These are phyloP conservation scores for Macquaria australasica DNA, from an alignment of 2,113 vertebrate genomes.

Conservation along the genomic window DNA sequence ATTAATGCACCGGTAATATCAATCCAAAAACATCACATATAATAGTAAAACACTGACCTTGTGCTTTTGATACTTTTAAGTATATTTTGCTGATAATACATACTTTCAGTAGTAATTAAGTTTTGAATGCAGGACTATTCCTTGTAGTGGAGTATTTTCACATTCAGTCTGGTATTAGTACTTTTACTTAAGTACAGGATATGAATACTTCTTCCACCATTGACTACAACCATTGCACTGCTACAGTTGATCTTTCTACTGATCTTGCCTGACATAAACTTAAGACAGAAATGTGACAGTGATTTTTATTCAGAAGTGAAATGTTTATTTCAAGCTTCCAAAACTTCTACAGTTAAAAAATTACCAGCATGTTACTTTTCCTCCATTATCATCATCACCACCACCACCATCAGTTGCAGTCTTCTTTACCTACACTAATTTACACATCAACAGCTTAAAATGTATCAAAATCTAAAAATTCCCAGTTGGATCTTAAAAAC, in stretches of 20 bases:
- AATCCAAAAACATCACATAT: too few relatives aligned
- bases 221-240: too few relatives aligned
- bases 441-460: slow-evolving; percentile 62
- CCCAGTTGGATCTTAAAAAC: slow-evolving; percentile 33
- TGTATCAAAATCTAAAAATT: slow-evolving; percentile 72
- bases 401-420: not conserved
- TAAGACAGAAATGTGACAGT: not conserved
- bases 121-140: too few relatives aligned
- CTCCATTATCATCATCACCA: not conserved
- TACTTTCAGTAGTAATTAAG: too few relatives aligned
- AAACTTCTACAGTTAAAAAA: slow-evolving; percentile 58
- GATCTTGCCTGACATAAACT: not conserved
- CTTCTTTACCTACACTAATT: slow-evolving; percentile 39
- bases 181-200: too few relatives aligned
- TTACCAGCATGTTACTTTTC: slow-evolving; percentile 19
- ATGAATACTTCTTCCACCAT: too few relatives aligned
- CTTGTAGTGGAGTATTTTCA: too few relatives aligned
- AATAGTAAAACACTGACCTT: too few relatives aligned
- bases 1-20: too few relatives aligned
- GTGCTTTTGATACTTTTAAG: too few relatives aligned
- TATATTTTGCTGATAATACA: too few relatives aligned
- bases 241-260: not conserved
- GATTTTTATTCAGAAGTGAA: slow-evolving; percentile 53
- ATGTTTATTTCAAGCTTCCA: slow-evolving; percentile 76
- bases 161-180: too few relatives aligned